A percentile compares a stretch with the other conserved stretches of the same genome.
phyloP scores from a whole-genome alignment of 2,888 invertebrate species.

The Sesia bembeciformis region DNA sequence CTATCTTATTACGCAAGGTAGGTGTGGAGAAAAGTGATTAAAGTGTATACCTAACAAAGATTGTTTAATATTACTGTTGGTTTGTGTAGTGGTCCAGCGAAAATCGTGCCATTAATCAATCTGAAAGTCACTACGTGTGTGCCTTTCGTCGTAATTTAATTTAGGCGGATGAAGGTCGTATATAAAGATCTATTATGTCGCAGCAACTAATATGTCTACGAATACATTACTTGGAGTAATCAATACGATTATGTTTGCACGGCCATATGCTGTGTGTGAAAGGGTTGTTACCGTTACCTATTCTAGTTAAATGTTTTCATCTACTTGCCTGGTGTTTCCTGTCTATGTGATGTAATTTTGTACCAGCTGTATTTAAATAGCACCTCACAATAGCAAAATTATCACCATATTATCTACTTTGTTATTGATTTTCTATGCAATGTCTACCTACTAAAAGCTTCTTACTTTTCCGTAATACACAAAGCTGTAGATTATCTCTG shows the following conservation, averaged over 20 bases:
- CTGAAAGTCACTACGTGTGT: conserved; percentile 37
- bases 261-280: conserved; percentile 66
- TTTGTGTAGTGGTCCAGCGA: conserved; percentile 11
- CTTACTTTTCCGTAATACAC: too few species aligned
- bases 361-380: too few species aligned
- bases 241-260: conserved; percentile 34
- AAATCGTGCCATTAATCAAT: conserved; percentile 40
- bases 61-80: not conserved
- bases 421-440: too few species aligned
- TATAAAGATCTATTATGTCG: not conserved
- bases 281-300: conserved; percentile 56
- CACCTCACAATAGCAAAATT: too few species aligned
- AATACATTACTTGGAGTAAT: conserved; percentile 37
- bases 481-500: too few species aligned
- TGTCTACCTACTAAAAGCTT: too few species aligned
- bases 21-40: conserved; percentile 16
- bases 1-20: conserved; percentile 45
- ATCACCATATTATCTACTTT: too few species aligned
- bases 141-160: conserved; percentile 29
- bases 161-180: not conserved
- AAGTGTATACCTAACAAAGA: conserved; percentile 1
- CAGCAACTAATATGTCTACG: conserved; percentile 10
- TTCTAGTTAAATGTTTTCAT: conserved; percentile 16
- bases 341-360: not conserved
- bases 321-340: conserved; percentile 2